Conservation (phyloP, 2,113 vertebrate species). For the Scophthalmus maximus region DNA sequence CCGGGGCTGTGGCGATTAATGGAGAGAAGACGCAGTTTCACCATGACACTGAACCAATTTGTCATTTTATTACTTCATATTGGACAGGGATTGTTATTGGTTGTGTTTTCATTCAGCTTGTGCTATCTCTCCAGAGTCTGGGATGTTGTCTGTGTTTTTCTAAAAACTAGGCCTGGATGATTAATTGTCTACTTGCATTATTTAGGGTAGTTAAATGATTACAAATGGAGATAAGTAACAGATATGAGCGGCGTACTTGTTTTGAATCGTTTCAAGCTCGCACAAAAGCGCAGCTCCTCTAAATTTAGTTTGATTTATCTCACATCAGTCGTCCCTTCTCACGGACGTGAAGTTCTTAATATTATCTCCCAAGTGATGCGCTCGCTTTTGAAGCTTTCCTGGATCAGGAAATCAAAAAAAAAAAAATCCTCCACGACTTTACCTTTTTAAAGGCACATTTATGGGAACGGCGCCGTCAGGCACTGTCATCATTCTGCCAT, state of each 20-base stretch:
- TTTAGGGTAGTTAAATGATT: background rate
- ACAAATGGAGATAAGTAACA: background rate
- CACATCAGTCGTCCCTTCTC: background rate
- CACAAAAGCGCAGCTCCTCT: slow-evolving; percentile 11
- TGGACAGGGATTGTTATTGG: too few species aligned
- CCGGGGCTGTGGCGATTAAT: background rate
- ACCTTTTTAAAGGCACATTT: slow-evolving; percentile 26
- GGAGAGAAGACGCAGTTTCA: background rate
- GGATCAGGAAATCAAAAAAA: background rate
- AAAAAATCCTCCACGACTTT: slow-evolving; percentile 6
- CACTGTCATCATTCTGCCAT: slow-evolving; percentile 40
- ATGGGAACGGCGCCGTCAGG: slow-evolving; percentile 11
- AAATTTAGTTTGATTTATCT: slow-evolving; percentile 42
- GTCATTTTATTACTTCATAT: background rate
- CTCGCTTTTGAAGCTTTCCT: slow-evolving; percentile 40
- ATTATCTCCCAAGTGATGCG: slow-evolving; percentile 9
- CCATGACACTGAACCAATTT: background rate
- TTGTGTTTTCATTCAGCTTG: background rate
- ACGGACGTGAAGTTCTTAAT: slow-evolving; percentile 12
- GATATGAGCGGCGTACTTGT: background rate
- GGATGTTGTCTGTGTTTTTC: background rate
- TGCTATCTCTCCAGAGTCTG: too few species aligned
- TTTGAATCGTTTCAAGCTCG: background rate
- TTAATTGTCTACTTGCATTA: background rate
- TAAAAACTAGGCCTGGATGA: background rate